phyloP scores from a whole-genome alignment of 2,888 invertebrate genomes.

The Tinea trinotella region DNA sequence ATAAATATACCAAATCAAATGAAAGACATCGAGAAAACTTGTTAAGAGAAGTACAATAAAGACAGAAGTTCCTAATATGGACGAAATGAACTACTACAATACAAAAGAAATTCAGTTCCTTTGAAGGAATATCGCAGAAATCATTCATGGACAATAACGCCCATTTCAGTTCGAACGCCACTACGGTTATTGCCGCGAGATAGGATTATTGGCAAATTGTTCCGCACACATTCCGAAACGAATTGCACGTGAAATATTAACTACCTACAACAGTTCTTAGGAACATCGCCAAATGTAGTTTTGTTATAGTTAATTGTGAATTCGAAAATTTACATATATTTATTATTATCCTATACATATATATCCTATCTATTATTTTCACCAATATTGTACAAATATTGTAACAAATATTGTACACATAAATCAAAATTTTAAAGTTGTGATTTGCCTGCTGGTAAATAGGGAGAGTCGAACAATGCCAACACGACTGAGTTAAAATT shows the following conservation, averaged over 20 bases:
- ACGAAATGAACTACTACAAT: constrained; percentile 25
- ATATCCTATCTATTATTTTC: too few species aligned
- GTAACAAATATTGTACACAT: too few species aligned
- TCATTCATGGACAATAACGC: constrained; percentile 61
- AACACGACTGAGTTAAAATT: too few species aligned
- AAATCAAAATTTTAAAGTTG: too few species aligned
- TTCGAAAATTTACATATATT: too few species aligned
- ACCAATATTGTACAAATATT: too few species aligned
- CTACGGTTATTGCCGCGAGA: constrained; percentile 60
- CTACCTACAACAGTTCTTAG: constrained; percentile 21
- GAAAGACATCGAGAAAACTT: constrained; percentile 7
- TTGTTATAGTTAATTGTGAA: too few species aligned
- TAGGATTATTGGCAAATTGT: constrained; percentile 70
- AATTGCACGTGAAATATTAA: constrained; percentile 63
- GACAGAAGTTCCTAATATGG: constrained; percentile 17
- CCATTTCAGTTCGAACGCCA: constrained; percentile 57
- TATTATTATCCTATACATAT: too few species aligned
- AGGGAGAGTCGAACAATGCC: too few species aligned
- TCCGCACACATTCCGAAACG: constrained; percentile 58
- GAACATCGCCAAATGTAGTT: constrained; percentile 1
- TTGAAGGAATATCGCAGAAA: constrained; percentile 34
- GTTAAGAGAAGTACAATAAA: constrained; percentile 12
- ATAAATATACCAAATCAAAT: constrained; percentile 15
- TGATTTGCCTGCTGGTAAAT: too few species aligned
- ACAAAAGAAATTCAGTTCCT: constrained; percentile 39